These are phyloP conservation scores for Drosophila mimica DNA, from an alignment of 2,888 invertebrate genomes.

Conservation along the genomic window DNA sequence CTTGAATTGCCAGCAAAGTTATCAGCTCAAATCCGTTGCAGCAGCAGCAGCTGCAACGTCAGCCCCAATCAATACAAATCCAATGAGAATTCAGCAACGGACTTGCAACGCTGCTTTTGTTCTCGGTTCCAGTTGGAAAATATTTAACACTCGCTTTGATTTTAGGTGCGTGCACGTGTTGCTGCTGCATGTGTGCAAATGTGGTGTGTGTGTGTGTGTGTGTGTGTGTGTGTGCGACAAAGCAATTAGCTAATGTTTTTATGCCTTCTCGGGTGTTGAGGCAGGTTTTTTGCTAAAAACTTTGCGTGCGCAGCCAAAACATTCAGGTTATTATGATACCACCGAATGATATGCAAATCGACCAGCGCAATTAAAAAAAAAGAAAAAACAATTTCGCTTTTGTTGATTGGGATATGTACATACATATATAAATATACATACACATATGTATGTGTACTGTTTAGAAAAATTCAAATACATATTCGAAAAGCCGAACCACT, in stretches of 20 bases:
- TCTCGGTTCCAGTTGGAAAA: slow-evolving; percentile 6
- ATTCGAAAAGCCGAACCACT: neutral
- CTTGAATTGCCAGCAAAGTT: slow-evolving; percentile 27
- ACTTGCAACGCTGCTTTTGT: neutral
- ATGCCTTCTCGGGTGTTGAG: slow-evolving; percentile 13
- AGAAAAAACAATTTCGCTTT: slow-evolving; percentile 9
- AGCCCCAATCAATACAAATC: slow-evolving; percentile 14
- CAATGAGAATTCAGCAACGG: slow-evolving; percentile 4
- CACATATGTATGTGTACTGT: neutral
- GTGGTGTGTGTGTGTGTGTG: slow-evolving; percentile 1
- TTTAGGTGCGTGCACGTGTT: neutral
- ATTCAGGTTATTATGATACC: slow-evolving; percentile 32
- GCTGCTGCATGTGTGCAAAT: neutral
- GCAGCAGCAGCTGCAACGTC: neutral
- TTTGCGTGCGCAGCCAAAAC: slow-evolving; percentile 24
- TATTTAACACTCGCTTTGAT: slow-evolving; percentile 6
- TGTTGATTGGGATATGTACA: slow-evolving; percentile 2
- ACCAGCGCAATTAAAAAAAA: slow-evolving; percentile 2
- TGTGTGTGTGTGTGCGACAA: slow-evolving; percentile 9
- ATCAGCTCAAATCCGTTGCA: slow-evolving; percentile 3
- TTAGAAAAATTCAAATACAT: neutral
- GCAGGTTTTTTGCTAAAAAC: slow-evolving; percentile 32
- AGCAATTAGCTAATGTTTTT: slow-evolving; percentile 57
- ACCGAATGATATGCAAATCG: slow-evolving; percentile 25
- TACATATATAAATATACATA: neutral